phyloP scores from a whole-genome alignment of 2,888 invertebrate species.

The Acanthopleura granulata region DNA sequence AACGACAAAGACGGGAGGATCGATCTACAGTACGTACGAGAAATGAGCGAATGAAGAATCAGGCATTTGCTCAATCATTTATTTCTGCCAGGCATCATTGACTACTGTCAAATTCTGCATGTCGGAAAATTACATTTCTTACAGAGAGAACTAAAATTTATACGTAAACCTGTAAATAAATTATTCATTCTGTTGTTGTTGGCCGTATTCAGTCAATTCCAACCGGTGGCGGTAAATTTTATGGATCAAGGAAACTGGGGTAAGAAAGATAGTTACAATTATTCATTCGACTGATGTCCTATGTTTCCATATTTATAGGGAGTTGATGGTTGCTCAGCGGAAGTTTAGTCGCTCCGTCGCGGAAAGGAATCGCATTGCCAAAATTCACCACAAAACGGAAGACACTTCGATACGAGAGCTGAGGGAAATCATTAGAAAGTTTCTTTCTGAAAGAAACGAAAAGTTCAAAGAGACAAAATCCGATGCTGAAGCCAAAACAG shows the following conservation, averaged over 20 bases:
- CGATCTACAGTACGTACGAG: conserved; percentile 53
- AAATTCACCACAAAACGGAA: conserved; percentile 39
- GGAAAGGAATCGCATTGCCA: conserved; percentile 30
- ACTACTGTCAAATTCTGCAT: too few relatives aligned
- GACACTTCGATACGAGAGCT: conserved; percentile 48
- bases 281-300: not conserved
- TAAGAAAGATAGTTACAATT: too few relatives aligned
- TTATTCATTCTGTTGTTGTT: too few relatives aligned
- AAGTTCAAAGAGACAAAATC: conserved; percentile 39
- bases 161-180: too few relatives aligned
- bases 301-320: conserved; percentile 34
- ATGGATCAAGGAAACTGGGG: too few relatives aligned
- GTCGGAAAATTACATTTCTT: too few relatives aligned
- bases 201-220: too few relatives aligned
- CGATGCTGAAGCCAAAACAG: not conserved
- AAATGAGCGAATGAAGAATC: not conserved
- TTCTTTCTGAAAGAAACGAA: conserved; percentile 51
- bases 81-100: too few relatives aligned
- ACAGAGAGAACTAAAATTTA: too few relatives aligned
- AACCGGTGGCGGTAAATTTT: too few relatives aligned
- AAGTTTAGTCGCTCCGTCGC: conserved; percentile 26
- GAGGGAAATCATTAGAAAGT: conserved; percentile 46
- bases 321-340: conserved; percentile 51
- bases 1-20: conserved; percentile 54
- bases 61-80: too few relatives aligned